These are phyloP conservation scores for Columba livia DNA, from an alignment of 2,113 vertebrate genomes.

Conservation along the genomic window DNA sequence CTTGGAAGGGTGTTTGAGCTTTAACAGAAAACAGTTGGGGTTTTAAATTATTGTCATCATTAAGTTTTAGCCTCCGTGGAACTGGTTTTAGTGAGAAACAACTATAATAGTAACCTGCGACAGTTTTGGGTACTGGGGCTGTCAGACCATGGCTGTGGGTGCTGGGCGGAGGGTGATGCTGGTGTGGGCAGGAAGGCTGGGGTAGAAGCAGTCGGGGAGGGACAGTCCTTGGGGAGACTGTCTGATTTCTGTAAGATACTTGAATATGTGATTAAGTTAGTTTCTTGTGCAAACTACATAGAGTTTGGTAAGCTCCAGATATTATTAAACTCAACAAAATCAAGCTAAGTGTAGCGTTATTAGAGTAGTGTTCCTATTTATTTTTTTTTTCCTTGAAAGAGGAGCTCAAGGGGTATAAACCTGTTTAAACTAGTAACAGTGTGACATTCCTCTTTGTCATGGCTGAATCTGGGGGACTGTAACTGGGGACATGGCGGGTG, in stretches of 20 bases:
- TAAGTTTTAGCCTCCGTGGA: background rate
- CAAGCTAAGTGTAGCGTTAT: background rate
- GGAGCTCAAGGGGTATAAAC: background rate
- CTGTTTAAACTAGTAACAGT: background rate
- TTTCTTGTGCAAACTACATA: background rate
- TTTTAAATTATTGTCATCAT: background rate
- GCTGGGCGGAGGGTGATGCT: background rate
- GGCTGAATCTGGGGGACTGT: background rate
- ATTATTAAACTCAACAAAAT: background rate
- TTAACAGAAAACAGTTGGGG: background rate
- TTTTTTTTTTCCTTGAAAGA: background rate
- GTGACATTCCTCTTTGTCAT: background rate
- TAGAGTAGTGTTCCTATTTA: background rate
- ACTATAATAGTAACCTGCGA: rapidly evolving
- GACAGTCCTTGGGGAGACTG: rapidly evolving
- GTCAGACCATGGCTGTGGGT: background rate
- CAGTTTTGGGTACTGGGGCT: background rate
- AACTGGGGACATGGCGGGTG: background rate
- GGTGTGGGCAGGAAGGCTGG: rapidly evolving
- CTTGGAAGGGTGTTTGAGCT: background rate
- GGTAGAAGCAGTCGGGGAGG: background rate
- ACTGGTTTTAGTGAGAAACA: background rate
- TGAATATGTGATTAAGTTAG: background rate
- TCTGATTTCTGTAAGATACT: background rate
- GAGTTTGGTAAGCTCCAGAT: background rate